Evolutionary conservation across 2,113 vertebrate genomes (phyloP), one percentile per base, ranked within the genome.

Genomic region (Neodon shergylaensis): DNA sequence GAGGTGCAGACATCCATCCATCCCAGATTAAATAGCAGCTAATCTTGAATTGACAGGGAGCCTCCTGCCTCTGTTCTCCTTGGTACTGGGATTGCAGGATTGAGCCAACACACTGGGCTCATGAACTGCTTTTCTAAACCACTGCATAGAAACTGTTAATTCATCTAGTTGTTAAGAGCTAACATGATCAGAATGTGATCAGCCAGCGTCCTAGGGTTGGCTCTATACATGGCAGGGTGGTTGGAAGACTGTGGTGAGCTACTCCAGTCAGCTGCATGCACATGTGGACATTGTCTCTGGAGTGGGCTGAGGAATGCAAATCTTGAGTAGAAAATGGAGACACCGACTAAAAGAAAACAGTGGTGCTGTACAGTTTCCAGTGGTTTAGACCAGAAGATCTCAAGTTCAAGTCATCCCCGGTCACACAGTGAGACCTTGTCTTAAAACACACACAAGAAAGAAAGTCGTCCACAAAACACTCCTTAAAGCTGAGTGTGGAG

Each of bases 61-160:
- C 44, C 28, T 42, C 58, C 81, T 63, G 81, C 24, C n/a, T 83
- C 3, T 7, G 54, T 13, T n/a, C 10, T 85, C 82, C 16, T 66
- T 44, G 39, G 31, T 44, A 77, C 76, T 78, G 7, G 28, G 28
- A 61, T 61, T 28, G 61, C 26, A 65, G 58, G 26, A 70, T 10
- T 91, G 84, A 19, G 49, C 82, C 91, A 28, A 91, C 79, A 42
- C 47, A 39, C 74, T 44, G 63, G 68, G 76, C 73, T 72, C 31
- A 90, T 81, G 44, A 85, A 77, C 82, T 61, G 49, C 66, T 88
- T 96, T 93, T 88, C 83, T 77, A 88, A 94, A 72, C 42, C 68
- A 17, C 72, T 63, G 39, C 52, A 74, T 93, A 93, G 70, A 96
- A 90, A 70, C 28, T 44, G 68, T 65, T 94, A 70, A 90, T 88